Base-by-base conservation (phyloP, 2,113 vertebrate genomes). In the Caracal caracal region DNA sequence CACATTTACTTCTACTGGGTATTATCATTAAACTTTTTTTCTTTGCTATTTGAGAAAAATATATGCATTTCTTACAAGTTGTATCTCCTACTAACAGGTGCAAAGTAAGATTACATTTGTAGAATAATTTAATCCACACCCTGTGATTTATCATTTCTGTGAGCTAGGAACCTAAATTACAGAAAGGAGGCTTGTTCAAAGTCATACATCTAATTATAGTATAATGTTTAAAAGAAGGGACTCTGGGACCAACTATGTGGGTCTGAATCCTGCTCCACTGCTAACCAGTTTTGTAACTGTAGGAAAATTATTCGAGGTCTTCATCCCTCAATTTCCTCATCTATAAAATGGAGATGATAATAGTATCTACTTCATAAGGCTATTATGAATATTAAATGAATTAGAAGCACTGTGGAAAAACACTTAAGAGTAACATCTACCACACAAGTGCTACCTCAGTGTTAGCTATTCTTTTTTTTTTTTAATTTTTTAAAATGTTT, bases 181-280 rank as follows among this genome's bases (percentile, higher is more conserved):
- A 95, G 56, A 92, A 80, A 73, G 76, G 12, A 85, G 26, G 40
- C 35, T 56, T 81, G 11, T 82, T 82, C 26, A 68, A 73, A 80
- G 51, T 89, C 17, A 26, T 35, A 26, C 16, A 76, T 33, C 40
- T 81, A 47, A 51, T 22, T n/a, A 43, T 26, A 70, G 66, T 11
- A 5, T 59, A 51, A 80, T 76, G 11, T 76, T 86, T 86, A 86
- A 94, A 93, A 94, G 49, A 89, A 82, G 85, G 82, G 28, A 80
- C 20, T 76, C 71, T 37, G 7, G 11, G 5, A 65, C 63, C 47
- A 96, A 53, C 19, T 37, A 81, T 49, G 20, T 81, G 33, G 59
- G 17, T 78, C 28, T 73, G 26, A 95, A 66, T 37, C 56, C 51
- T n/a, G 11, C 51, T 87, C 59, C 40, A 47, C 43, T 37, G 43